Percentiles rank a stretch among this genome's conserved stretches.
These are phyloP conservation scores for Calcarius lapponicus DNA, from an alignment of 2,797 vertebrate species.

Conservation along the genomic window DNA sequence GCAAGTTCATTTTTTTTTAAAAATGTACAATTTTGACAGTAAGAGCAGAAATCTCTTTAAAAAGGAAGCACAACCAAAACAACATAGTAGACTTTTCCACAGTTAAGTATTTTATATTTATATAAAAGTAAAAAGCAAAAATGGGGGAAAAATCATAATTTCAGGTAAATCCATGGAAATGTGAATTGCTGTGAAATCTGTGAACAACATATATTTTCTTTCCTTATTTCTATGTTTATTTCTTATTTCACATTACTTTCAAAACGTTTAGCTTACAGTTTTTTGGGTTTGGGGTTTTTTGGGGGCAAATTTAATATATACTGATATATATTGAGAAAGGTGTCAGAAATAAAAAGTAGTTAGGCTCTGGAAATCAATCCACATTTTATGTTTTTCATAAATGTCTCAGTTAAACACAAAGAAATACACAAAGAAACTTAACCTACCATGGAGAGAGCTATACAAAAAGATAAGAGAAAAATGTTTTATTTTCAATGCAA, in stretches of 20 bases:
- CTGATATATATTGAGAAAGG: not conserved
- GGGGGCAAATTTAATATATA: not conserved
- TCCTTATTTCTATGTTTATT: not conserved
- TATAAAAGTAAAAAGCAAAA: not conserved
- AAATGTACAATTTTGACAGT: not conserved
- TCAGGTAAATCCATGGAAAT: not conserved
- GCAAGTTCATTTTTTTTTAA: not conserved
- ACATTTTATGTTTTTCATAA: not conserved
- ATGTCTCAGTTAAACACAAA: not conserved
- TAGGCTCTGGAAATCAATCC: not conserved
- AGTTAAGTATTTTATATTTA: not conserved
- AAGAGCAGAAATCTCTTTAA: not conserved
- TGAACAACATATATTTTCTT: not conserved
- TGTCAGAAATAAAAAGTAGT: not conserved
- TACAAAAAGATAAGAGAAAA: not conserved
- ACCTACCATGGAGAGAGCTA: not conserved
- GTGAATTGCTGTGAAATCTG: not conserved
- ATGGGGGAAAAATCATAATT: not conserved
- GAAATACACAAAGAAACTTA: not conserved
- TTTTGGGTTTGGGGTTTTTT: too few species aligned
- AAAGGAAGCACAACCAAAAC: not conserved
- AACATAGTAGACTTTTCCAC: not conserved
- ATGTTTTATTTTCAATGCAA: not conserved
- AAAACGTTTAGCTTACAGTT: not conserved
- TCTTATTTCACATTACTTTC: not conserved